Conservation (phyloP, 2,888 invertebrate genomes). For the Morinoia aosen region DNA sequence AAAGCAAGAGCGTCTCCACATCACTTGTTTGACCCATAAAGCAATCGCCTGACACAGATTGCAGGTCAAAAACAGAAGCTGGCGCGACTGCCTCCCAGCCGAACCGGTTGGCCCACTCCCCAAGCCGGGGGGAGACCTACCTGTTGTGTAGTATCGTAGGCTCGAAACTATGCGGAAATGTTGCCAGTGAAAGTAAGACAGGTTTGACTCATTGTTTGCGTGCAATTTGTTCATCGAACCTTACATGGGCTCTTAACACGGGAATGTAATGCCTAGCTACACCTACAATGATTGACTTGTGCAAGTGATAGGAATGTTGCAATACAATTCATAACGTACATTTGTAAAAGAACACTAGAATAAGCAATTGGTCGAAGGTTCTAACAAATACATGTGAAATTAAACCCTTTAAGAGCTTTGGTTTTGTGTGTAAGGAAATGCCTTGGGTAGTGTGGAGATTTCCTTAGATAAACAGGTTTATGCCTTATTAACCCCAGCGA, state of each 20-base stretch:
- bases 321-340: too few relatives aligned
- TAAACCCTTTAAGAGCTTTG: too few relatives aligned
- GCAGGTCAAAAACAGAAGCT: conserved; percentile 35
- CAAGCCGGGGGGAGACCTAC: background rate
- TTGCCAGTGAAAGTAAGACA: conserved; percentile 38
- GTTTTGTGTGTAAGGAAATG: too few relatives aligned
- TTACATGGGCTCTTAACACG: background rate
- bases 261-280: background rate
- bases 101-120: background rate
- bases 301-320: too few relatives aligned
- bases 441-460: too few relatives aligned
- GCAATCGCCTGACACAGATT: background rate
- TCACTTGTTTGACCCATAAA: conserved; percentile 8
- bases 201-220: background rate
- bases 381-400: too few relatives aligned
- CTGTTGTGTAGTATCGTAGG: background rate
- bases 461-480: too few relatives aligned
- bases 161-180: conserved; percentile 26
- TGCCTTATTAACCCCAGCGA: too few relatives aligned
- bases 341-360: too few relatives aligned
- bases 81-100: background rate
- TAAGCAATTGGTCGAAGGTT: too few relatives aligned
- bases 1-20: background rate
- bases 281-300: background rate
- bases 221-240: background rate